phyloP scores from a whole-genome alignment of 2,797 vertebrate genomes.

The Ptychadena robeensis region DNA sequence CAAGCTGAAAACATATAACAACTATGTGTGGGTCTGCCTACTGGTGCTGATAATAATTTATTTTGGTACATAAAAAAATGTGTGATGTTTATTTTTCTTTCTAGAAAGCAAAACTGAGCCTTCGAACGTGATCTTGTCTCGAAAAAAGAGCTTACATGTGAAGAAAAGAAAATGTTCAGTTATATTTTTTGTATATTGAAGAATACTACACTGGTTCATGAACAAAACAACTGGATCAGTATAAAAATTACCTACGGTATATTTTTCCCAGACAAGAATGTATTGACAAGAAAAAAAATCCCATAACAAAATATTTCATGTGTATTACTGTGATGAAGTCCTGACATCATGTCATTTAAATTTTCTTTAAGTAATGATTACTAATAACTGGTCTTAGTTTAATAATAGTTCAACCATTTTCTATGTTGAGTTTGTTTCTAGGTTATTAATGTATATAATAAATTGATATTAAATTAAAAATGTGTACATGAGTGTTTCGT shows the following conservation, averaged over 20 bases:
- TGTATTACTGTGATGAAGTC: conserved; percentile 34
- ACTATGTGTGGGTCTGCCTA: too few relatives aligned
- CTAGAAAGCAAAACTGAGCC: conserved; percentile 53
- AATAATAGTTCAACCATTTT: conserved; percentile 10
- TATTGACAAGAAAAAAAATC: neutral
- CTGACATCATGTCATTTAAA: neutral
- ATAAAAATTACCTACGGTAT: conserved; percentile 3
- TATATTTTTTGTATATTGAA: conserved; percentile 18
- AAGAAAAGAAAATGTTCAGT: neutral
- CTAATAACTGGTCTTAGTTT: neutral
- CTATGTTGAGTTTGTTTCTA: conserved; percentile 48
- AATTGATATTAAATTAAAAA: conserved; percentile 9
- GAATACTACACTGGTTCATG: neutral
- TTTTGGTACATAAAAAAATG: neutral
- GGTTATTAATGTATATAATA: conserved; percentile 52
- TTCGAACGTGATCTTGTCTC: conserved; percentile 22
- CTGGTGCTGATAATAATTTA: too few relatives aligned
- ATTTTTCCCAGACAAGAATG: conserved; percentile 35
- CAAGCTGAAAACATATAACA: too few relatives aligned
- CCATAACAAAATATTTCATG: conserved; percentile 1
- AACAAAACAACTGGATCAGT: neutral
- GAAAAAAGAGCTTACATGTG: neutral
- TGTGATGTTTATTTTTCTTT: neutral
- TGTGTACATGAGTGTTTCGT: neutral
- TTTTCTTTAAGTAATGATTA: neutral